Base-by-base conservation (phyloP, 1,140 invertebrate species). In the Meloidogyne chitwoodi region DNA sequence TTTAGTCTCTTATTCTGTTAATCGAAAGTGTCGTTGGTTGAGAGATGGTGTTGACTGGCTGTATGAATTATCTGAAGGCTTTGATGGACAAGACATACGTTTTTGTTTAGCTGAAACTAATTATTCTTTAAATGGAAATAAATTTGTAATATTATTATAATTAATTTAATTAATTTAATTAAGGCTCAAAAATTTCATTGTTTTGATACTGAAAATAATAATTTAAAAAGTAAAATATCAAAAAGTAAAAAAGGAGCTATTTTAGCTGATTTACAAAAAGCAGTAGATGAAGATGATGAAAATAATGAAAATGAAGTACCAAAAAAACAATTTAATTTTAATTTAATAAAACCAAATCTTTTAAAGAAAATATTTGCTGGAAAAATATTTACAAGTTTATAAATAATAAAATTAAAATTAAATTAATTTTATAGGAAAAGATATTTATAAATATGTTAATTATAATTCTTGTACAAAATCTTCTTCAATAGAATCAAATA, bases 1-100 rank as follows among this genome's bases (percentile, higher is more conserved):
- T 34, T 24, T 24, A 73, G 71, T 73, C 22, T 48, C 41, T 73
- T 73, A 73, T 63, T 73, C 71, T 31, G 19, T 73, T 11, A 73
- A 73, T 22, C 71, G 41, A n/a, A 34, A 61, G n/a, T 19, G 44
- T 19, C 71, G 71, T 64, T 73, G 71, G 71, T 27, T 64, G 16
- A 56, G 31, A 27, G 61, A 29, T 19, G 71, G 48, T 22, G 56
- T 24, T 34, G 71, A 73, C 8, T 73, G 71, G 71, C 71, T 73
- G 2, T 34, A 44, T 64, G 71, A 63, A 16, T 65, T 56, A 14
- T 61, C 71, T 34, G 71, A 14, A 26, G 56, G 26, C 4, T 27
- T 3, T 27, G 24, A 11, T 19, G 56, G 48, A 31, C 11, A 31
- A 22, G 16, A 34, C 5, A 12, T 73, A 22, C 26, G 56, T 14